Evolutionary conservation across 2,888 invertebrate species (phyloP).

Genomic region (Nephrotoma appendiculata): DNA sequence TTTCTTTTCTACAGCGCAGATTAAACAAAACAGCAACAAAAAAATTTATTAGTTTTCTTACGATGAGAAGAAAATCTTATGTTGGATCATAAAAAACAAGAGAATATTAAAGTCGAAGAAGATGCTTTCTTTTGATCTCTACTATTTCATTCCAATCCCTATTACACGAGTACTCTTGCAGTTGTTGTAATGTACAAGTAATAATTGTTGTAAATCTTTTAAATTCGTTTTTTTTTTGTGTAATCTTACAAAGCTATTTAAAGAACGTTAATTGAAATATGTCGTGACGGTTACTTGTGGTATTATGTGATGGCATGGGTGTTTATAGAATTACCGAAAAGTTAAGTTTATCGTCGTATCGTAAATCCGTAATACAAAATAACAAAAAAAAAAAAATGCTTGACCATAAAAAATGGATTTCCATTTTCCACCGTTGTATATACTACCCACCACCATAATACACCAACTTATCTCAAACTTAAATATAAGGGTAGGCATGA

Average conservation of each 20-base stretch:
- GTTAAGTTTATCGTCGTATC: background rate
- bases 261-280: background rate
- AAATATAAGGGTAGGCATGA: background rate
- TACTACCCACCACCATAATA: background rate
- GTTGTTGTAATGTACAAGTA: background rate
- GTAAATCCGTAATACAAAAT: background rate
- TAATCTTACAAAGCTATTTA: background rate
- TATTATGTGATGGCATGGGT: background rate
- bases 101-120: background rate
- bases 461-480: background rate
- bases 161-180: background rate
- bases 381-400: background rate
- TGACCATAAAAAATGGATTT: background rate
- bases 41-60: background rate
- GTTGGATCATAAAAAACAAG: background rate
- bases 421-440: background rate
- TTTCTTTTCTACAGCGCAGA: background rate
- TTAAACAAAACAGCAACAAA: background rate
- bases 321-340: background rate
- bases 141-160: background rate
- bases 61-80: background rate
- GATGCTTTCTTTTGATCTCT: background rate
- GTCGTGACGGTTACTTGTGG: background rate
- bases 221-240: background rate
- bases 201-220: background rate